Conservation (phyloP, 2,113 vertebrate genomes). For the Marmota flaviventris region DNA sequence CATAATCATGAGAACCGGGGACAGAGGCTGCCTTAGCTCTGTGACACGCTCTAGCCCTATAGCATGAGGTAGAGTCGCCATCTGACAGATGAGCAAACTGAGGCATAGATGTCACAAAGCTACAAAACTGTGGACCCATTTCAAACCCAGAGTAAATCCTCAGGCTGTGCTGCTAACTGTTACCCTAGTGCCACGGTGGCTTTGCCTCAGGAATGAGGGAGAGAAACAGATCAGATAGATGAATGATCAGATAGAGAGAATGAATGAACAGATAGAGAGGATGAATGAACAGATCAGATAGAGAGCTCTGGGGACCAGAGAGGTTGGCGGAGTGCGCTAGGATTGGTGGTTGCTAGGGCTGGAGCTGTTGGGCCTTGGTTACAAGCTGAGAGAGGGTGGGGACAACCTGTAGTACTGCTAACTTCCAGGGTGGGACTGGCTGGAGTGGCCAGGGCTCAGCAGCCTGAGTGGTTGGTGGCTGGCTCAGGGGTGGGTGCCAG, state of each 20-base stretch:
- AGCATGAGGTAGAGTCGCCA: not conserved
- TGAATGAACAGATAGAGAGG: too few relatives aligned
- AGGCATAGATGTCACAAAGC: not conserved
- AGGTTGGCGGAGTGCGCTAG: not conserved
- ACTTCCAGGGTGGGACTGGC: not conserved
- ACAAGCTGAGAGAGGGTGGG: not conserved
- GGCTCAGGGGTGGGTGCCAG: not conserved
- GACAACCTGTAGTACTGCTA: not conserved
- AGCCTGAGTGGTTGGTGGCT: not conserved
- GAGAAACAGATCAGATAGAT: not conserved
- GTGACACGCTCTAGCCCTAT: too few relatives aligned
- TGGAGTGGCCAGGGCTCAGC: not conserved
- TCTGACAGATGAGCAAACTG: not conserved
- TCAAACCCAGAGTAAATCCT: slow-evolving; percentile 31
- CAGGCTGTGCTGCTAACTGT: not conserved
- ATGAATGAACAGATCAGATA: too few relatives aligned
- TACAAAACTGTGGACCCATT: not conserved
- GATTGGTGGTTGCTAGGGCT: not conserved
- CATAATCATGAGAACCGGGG: too few relatives aligned
- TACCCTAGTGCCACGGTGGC: not conserved
- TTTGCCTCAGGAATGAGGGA: not conserved
- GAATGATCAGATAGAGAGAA: not conserved
- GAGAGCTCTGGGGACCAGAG: not conserved
- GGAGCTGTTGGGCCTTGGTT: not conserved
- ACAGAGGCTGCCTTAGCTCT: too few relatives aligned